phyloP scores from a whole-genome alignment of 2,113 vertebrate species.

The Gymnorhina tibicen region DNA sequence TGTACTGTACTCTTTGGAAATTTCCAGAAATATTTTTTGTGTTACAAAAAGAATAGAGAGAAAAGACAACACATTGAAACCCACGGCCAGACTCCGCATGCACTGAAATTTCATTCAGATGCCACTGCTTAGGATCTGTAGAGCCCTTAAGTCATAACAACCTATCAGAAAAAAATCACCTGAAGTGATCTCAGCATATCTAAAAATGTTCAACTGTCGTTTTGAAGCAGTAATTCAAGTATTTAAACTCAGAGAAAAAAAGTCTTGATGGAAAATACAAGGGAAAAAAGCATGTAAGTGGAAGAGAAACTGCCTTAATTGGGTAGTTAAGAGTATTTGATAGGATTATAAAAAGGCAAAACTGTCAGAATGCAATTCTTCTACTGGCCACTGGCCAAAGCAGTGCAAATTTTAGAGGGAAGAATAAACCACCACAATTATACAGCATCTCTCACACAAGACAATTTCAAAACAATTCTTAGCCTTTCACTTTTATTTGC shows the following conservation, averaged over 20 bases:
- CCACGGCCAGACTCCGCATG: neutral
- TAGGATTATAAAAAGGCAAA: slow-evolving; percentile 23
- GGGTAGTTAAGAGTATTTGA: neutral
- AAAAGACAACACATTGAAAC: slow-evolving; percentile 32
- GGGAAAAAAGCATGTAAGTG: slow-evolving; percentile 3
- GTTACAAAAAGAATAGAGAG: neutral
- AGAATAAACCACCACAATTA: neutral
- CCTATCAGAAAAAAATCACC: slow-evolving; percentile 50
- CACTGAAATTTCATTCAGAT: slow-evolving; percentile 37
- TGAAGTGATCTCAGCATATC: slow-evolving; percentile 17
- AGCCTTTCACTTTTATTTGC: neutral
- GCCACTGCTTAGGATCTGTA: slow-evolving; percentile 12
- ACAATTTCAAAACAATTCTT: neutral
- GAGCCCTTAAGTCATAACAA: slow-evolving; percentile 49
- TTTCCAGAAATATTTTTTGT: neutral
- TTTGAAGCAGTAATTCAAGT: slow-evolving; percentile 42
- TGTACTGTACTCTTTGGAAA: slow-evolving; percentile 12
- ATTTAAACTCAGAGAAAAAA: slow-evolving; percentile 16
- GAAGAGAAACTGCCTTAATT: slow-evolving; percentile 15
- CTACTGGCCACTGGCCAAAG: slow-evolving; percentile 23
- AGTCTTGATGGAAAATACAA: slow-evolving; percentile 24
- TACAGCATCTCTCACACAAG: neutral
- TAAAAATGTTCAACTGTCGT: slow-evolving; percentile 44
- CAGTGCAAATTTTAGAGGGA: neutral
- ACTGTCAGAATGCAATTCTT: neutral